Percentiles rank a stretch among this genome's conserved stretches.
Conservation (phyloP, 2,797 vertebrate genomes). For the Knipowitschia caucasica region DNA sequence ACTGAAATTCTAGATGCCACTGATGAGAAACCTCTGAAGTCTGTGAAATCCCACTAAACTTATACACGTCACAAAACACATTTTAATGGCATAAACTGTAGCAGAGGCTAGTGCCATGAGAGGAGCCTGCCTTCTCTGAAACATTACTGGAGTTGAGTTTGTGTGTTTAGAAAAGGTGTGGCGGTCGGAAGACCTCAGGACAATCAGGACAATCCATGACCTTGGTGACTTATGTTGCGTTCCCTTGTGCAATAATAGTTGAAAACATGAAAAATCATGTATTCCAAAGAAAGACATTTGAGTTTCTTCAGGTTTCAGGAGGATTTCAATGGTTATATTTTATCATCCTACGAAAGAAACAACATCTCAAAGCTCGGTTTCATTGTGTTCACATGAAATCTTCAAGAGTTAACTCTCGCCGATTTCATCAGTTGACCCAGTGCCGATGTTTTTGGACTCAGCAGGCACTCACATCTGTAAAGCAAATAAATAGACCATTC, state of each 20-base stretch:
- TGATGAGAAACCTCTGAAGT: no score
- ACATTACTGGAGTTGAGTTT: no score
- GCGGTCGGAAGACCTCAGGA: no score
- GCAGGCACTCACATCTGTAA: not conserved
- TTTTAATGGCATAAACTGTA: no score
- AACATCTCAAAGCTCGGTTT: not conserved
- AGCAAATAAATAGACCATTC: constrained; percentile 1
- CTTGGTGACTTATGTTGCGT: not conserved
- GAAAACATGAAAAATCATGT: not conserved
- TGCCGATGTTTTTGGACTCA: not conserved
- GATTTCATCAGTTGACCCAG: constrained; percentile 2
- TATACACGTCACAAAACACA: no score
- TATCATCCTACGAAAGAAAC: not conserved
- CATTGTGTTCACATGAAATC: constrained; percentile 6
- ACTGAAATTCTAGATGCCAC: no score
- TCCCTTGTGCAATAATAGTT: not conserved
- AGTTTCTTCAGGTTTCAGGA: not conserved
- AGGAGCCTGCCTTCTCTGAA: no score
- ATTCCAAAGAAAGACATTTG: not conserved
- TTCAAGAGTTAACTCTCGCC: not conserved
- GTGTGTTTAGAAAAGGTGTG: no score
- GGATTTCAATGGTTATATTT: not conserved
- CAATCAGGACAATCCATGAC: no score
- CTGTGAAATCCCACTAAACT: no score
- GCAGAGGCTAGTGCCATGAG: no score